Conservation (phyloP, 1,140 invertebrate species). For the Bactericera cockerelli region DNA sequence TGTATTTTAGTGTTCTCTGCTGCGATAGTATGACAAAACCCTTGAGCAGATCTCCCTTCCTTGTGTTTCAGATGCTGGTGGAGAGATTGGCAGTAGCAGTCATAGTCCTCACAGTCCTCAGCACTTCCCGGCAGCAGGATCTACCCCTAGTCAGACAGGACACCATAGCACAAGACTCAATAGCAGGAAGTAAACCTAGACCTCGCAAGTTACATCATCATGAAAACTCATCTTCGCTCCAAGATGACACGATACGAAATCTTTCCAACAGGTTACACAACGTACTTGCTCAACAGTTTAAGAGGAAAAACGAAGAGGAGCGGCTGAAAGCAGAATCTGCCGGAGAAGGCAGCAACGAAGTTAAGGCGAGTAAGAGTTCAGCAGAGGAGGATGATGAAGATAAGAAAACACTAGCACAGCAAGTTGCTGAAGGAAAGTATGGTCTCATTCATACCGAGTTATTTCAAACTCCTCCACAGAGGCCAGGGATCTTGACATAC, state of each 20-base stretch:
- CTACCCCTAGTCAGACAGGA: neutral
- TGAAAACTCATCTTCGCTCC: neutral
- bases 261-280: neutral
- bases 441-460: slow-evolving; percentile 73
- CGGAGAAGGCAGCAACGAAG: slow-evolving; percentile 15
- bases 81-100: neutral
- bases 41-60: no score
- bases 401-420: slow-evolving; percentile 65
- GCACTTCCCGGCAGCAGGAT: neutral
- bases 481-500: slow-evolving; percentile 68
- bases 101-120: slow-evolving; percentile 1
- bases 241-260: neutral
- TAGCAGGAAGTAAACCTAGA: neutral
- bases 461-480: slow-evolving; percentile 43
- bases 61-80: slow-evolving; percentile 3
- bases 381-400: slow-evolving; percentile 46
- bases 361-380: slow-evolving; percentile 18
- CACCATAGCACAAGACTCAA: neutral
- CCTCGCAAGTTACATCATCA: neutral
- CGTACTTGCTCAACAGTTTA: neutral
- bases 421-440: slow-evolving; percentile 76
- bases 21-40: no score
- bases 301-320: neutral
- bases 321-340: neutral
- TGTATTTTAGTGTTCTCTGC: no score